Evolutionary conservation across 2,888 invertebrate genomes (phyloP), one percentile per base, ranked within the genome.

Genomic region (Biston betularia): DNA sequence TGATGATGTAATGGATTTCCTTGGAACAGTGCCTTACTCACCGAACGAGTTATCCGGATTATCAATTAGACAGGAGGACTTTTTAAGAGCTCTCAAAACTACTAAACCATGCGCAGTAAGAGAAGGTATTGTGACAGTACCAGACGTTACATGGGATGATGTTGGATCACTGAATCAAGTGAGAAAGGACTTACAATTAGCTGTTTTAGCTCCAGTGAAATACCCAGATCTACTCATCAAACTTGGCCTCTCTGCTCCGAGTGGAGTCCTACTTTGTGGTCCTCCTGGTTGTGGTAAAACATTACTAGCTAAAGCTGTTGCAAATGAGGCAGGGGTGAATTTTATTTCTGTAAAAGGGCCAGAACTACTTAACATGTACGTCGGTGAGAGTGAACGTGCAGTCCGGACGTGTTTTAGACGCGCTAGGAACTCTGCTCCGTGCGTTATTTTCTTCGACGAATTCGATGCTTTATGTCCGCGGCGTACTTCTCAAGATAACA

Each of bases 281-380:
- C 99, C 99, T 7, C 99, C 99, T 6, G 99, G 99, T 61, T 98
- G 98, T 84, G 98, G 98, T 56, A 99, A 99, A 94, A 99, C 99
- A 0, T 94, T 99, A 38, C 90, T 99, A 59, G 99, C 99, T 1
- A 99, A 99, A 94, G 99, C 99, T 34, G 96, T 99, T 46, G 99
- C 99, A 0, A 99, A 99, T 91, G 99, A 99, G 91, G 98, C 99
- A 46, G 99, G 99, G 42, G 98, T 99, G 48, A 99, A 99, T 91
- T 99, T 99, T 79, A 98, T 99, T 79, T 98, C 99, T 8, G 99
- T 99, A 0, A 99, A 99, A 92, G 99, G 99, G 14, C 99, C 99
- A 0, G 99, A 99, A 89, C 90, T 99, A 61, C 94, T 99, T 65
- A 99, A 98, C 84, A 99, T 99, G 99, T 99, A 99, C 89, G 98